Conservation (phyloP, 1,140 invertebrate genomes). For the Plodia interpunctella region DNA sequence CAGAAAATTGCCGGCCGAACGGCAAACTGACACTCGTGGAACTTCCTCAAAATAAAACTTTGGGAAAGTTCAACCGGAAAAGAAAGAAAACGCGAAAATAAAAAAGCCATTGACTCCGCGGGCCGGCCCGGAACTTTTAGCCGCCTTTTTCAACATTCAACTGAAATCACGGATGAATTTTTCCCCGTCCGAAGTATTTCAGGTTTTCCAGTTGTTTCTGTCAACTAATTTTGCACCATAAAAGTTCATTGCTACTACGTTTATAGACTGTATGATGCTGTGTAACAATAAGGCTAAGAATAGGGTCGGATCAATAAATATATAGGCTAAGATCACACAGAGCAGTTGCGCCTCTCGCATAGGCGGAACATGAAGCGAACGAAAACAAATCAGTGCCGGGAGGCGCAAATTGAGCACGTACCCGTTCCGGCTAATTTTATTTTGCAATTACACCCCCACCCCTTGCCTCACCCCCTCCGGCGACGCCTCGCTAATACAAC, state of each 20-base stretch:
- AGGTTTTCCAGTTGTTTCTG: slow-evolving; percentile 51
- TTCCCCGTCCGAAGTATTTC: slow-evolving; percentile 48
- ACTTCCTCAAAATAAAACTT: slow-evolving; percentile 70
- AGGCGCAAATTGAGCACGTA: slow-evolving; percentile 76
- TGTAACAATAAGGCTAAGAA: slow-evolving; percentile 55
- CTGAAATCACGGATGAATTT: slow-evolving; percentile 48
- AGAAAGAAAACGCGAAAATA: slow-evolving; percentile 70
- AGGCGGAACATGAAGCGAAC: slow-evolving; percentile 46
- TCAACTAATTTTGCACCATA: slow-evolving; percentile 43
- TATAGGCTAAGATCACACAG: slow-evolving; percentile 67
- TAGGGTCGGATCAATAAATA: slow-evolving; percentile 60
- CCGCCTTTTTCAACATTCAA: slow-evolving; percentile 59
- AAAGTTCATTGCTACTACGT: not conserved
- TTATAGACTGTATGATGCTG: not conserved
- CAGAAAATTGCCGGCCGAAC: slow-evolving; percentile 67
- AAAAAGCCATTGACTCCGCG: slow-evolving; percentile 72
- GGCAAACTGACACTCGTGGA: slow-evolving; percentile 70
- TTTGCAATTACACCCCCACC: slow-evolving; percentile 72
- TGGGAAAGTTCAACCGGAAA: slow-evolving; percentile 72
- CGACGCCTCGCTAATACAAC: slow-evolving; percentile 57
- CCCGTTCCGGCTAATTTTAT: slow-evolving; percentile 76
- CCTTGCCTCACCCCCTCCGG: slow-evolving; percentile 20
- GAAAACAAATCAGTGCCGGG: slow-evolving; percentile 75
- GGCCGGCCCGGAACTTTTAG: slow-evolving; percentile 62
- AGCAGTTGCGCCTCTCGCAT: slow-evolving; percentile 34